Base-by-base conservation (phyloP, 64 coral and sea anemone genomes). In the Montipora efflorescens region DNA sequence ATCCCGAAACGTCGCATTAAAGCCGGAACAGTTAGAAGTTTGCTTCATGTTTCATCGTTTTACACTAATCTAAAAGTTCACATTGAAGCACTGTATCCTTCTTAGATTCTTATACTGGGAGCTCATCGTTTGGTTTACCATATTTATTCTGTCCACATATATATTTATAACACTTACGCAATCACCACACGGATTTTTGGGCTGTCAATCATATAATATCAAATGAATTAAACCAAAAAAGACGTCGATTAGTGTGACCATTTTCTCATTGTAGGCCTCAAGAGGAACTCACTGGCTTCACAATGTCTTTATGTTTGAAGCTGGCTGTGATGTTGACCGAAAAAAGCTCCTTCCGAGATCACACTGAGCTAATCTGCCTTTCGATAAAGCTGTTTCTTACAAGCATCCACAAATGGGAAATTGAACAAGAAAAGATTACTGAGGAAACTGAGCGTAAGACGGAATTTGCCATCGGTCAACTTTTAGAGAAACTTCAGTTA, bases 361-460 rank as follows among this genome's bases (percentile, higher is more conserved):
- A 82, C 18, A 44, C 53, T 12, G 53, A 16, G 2, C 9, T 82
- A 19, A 82, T 82, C 11, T 82, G 21, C 21, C 79, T 62, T 2
- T 55, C 79, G 23, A 82, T 82, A 21, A 82, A 82, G 22, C 53
- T 82, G 12, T 28, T 82, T 15, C 53, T 82, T 82, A 2, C 28
- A 62, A 82, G 79, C 21, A 36, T 82, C n/a, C 53, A 62, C 1
- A 57, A 62, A 8, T 43, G 53, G n/a, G 5, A 13, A 13, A 59
- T 10, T 13, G 57, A 62, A 25, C 1, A 79, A 20, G 53, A 13
- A 11, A 62, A 43, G 52, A 57, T 57, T 57, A 28, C 57, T 12
- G 4, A 82, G 8, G 79, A 36, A 43, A 82, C 4, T 25, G 55
- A 62, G 53, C 5, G 18, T 55, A 1, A 58, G 79, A 62, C 21